Percentiles rank a stretch among this genome's conserved stretches.
phyloP scores from a whole-genome alignment of 2,113 vertebrate genomes.

The Menidia beryllina region DNA sequence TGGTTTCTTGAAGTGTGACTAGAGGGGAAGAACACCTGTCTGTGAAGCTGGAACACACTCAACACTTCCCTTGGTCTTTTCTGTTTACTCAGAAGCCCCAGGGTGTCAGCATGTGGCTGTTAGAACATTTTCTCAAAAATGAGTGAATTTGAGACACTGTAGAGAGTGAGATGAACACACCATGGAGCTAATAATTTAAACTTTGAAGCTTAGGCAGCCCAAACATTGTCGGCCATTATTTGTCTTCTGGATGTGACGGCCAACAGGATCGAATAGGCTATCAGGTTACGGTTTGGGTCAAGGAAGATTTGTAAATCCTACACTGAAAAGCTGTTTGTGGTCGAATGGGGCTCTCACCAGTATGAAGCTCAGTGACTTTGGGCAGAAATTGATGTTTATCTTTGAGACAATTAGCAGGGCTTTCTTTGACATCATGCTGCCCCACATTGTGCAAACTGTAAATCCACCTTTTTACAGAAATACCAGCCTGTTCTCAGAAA shows the following conservation, averaged over 20 bases:
- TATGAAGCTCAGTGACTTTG: constrained; percentile 16
- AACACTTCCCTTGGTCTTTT: constrained; percentile 22
- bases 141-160: constrained; percentile 44
- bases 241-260: constrained; percentile 32
- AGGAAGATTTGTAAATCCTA: constrained; percentile 42
- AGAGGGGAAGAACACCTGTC: constrained; percentile 48
- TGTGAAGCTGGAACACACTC: constrained; percentile 34
- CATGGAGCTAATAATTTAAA: constrained; percentile 37
- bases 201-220: constrained; percentile 39
- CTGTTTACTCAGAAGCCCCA: constrained; percentile 24
- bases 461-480: background rate
- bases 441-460: constrained; percentile 5
- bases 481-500: background rate
- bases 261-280: constrained; percentile 7
- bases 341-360: constrained; percentile 7
- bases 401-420: constrained; percentile 48
- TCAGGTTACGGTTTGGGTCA: constrained; percentile 34
- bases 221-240: constrained; percentile 39
- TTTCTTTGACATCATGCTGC: constrained; percentile 42
- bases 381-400: constrained; percentile 15
- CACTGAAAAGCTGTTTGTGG: constrained; percentile 36
- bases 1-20: constrained; percentile 33
- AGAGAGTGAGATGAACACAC: constrained; percentile 36
- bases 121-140: constrained; percentile 55
- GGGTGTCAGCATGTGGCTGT: constrained; percentile 50